Evolutionary conservation across 2,797 vertebrate genomes (phyloP).

Genomic region (Acanthurus lineatus): DNA sequence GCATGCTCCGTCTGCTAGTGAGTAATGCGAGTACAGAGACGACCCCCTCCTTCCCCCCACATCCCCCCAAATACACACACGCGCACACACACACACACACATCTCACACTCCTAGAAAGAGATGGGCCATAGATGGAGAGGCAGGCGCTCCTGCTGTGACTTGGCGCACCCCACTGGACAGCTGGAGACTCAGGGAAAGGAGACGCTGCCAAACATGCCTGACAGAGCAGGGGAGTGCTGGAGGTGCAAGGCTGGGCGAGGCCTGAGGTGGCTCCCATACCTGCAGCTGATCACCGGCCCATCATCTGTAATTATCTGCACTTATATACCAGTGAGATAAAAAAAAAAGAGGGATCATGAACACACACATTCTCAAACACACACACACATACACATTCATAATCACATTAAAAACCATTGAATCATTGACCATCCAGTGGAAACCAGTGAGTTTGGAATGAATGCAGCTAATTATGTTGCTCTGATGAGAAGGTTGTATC

Average conservation of each 20-base stretch:
- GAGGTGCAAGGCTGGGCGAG: constrained; percentile 79
- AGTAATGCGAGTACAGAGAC: constrained; percentile 83
- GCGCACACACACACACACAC: constrained; percentile 41
- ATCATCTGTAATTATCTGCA: constrained; percentile 88
- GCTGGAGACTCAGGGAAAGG: constrained; percentile 92
- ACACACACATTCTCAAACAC: constrained; percentile 18
- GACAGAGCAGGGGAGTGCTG: constrained; percentile 80
- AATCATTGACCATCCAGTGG: constrained; percentile 5
- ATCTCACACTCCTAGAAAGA: constrained; percentile 80
- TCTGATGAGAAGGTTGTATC: constrained; percentile 49
- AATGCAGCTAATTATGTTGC: constrained; percentile 47
- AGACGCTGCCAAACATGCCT: constrained; percentile 89
- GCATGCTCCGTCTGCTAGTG: constrained; percentile 90
- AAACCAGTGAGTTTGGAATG: constrained; percentile 28
- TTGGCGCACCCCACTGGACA: constrained; percentile 96
- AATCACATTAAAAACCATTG: constrained; percentile 46
- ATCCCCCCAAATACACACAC: constrained; percentile 12
- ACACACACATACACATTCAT: constrained; percentile 24
- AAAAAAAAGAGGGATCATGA: constrained; percentile 14
- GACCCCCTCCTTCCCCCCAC: constrained; percentile 47
- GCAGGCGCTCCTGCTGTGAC: constrained; percentile 95
- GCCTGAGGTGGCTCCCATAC: constrained; percentile 88
- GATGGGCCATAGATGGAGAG: constrained; percentile 86
- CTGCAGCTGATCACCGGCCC: constrained; percentile 85
- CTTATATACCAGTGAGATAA: constrained; percentile 77